Evolutionary conservation across 2,888 invertebrate genomes (phyloP).

Genomic region (Synanthedon formicaeformis): DNA sequence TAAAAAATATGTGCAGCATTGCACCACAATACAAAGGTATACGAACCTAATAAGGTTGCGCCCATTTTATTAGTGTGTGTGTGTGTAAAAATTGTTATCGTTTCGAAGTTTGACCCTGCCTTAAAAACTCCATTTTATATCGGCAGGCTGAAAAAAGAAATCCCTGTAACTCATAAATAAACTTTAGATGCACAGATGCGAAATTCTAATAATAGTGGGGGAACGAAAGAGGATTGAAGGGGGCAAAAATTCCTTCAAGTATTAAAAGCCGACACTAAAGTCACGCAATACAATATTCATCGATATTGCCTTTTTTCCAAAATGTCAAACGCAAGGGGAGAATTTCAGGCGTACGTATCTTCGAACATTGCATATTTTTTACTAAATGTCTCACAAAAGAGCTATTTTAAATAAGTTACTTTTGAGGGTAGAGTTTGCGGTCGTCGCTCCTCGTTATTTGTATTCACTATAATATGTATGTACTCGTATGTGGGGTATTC

Average conservation of each 20-base stretch:
- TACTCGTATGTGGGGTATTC: neutral
- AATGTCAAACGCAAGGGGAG: conserved; percentile 13
- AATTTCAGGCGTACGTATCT: conserved; percentile 15
- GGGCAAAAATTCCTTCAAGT: conserved; percentile 53
- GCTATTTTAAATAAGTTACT: conserved; percentile 8
- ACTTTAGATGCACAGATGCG: conserved; percentile 57
- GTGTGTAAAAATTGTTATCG: too few relatives aligned
- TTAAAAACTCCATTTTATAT: too few relatives aligned
- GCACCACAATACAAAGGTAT: too few relatives aligned
- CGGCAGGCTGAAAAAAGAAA: too few relatives aligned
- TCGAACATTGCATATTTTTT: conserved; percentile 7
- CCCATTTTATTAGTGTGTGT: too few relatives aligned
- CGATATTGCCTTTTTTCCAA: conserved; percentile 39
- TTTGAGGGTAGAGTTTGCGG: conserved; percentile 4
- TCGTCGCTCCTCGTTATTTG: neutral
- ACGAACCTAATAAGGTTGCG: too few relatives aligned
- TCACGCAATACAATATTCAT: conserved; percentile 60
- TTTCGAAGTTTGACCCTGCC: too few relatives aligned
- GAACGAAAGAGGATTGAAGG: conserved; percentile 41
- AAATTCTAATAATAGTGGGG: conserved; percentile 59
- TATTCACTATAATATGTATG: neutral
- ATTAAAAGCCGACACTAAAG: conserved; percentile 31
- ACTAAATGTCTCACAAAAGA: conserved; percentile 6
- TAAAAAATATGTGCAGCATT: too few relatives aligned
- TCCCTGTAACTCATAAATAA: conserved; percentile 49